Base-by-base conservation (phyloP, 2,797 vertebrate species). In the Syngnathus rostellatus region DNA sequence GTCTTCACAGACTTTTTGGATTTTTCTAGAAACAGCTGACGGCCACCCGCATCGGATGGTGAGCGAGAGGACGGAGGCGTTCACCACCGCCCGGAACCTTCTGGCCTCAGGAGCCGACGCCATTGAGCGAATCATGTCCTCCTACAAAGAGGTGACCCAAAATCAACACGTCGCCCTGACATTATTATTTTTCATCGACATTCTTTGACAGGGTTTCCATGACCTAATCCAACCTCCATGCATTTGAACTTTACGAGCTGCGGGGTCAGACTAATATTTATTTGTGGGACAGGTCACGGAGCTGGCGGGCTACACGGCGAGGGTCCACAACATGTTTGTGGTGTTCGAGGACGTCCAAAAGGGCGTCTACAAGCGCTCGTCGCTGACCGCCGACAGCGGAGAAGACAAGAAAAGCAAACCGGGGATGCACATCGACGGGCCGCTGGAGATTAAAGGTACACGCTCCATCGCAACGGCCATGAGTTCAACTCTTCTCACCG, bases 111-210 rank as follows among this genome's bases (percentile, higher is more conserved):
- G 93, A 73, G 97, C 95, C 0, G 96, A 98, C 37, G 97, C 97
- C 77, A 98, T 98, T 74, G 97, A 99, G 87, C 94, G 97, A 82
- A 98, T 99, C 85, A 98, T 99, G 96, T 98, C 94, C 68, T 99
- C 97, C 12, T 99, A 99, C 85, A 99, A 99, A 93, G 97, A 99
- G 96, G 97, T 98, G 89, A 70, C 37, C 31, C 0, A 3, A 31
- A 31, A 31, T 31, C 25, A 16, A 17, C 17, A 16, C 17, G 14
- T 16, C 14, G 0, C 5, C 14, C 12, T 46, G 45, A 46, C 5
- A 46, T 1, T 16, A 5, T 6, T 48, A 48, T 31, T 31, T 48
- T 48, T 46, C 5, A 46, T 45, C 14, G 2, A 45, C 12, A 12
- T 46, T 16, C 17, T 17, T 48, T 3, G 31, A 31, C 46, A 1